Base-by-base conservation (phyloP, 2,113 vertebrate species). In the Mungos mungo region DNA sequence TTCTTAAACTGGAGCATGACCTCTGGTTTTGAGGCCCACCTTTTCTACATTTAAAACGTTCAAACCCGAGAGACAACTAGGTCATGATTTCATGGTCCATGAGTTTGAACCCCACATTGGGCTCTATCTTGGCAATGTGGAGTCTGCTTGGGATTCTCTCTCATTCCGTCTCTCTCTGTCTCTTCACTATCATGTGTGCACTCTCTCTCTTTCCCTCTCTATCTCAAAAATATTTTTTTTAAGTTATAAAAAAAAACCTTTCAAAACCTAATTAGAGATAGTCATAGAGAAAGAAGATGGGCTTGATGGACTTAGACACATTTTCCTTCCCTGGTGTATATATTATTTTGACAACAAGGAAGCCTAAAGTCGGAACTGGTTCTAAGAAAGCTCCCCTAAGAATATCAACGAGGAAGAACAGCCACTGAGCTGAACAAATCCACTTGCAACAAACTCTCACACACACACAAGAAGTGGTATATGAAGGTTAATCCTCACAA, bases 331-430 rank as follows among this genome's bases (percentile, higher is more conserved):
- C 63, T 82, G 27, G 60, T 50, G 68, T 85, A 60, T 71, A 63
- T 71, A 89, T 60, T 95, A 72, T 96, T 94, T 41, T 90, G 97
- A 95, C 92, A 98, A 86, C 33, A 96, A 98, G 45, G 21, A 95
- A 89, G 52, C 69, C 86, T 96, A 77, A 92, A 96, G 60, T 57
- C 93, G 82, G 38, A 95, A 82, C 19, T 52, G 35, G 16, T 25
- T 69, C 35, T 68, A 97, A 96, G 33, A n/a, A 81, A 97, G 98
- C 31, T 97, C 86, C 33, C 90, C 84, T 29, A 2, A n/a, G 88
- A 97, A 60, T 96, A 98, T 85, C 68, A 11, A 77, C 2, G 96
- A 97, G 68, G 19, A 97, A 98, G 97, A 88, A 57, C 9, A 96
- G 16, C 29, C 86, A 86, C 52, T 74, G 86, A 94, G 92, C 84